Percentiles rank a stretch among this genome's conserved stretches.
phyloP scores from a whole-genome alignment of 1,140 invertebrate genomes.

The Trichoplusia ni region DNA sequence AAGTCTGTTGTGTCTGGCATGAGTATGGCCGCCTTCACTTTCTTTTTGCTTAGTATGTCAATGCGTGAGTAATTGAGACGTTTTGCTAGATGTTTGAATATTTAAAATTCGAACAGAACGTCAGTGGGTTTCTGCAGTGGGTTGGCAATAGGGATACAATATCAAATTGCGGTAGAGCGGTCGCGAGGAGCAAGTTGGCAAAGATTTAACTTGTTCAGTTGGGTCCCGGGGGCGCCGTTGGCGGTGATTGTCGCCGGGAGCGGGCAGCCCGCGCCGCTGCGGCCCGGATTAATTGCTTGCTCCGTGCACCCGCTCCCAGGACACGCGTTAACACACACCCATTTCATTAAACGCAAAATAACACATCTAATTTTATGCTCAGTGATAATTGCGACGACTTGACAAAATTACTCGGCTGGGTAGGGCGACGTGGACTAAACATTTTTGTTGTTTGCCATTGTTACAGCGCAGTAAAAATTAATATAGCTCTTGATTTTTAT shows the following conservation, averaged over 20 bases:
- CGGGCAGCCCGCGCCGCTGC: constrained; percentile 40
- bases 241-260: constrained; percentile 74
- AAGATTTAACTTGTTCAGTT: constrained; percentile 75
- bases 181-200: constrained; percentile 58
- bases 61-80: no score
- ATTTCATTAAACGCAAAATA: constrained; percentile 70
- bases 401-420: constrained; percentile 2
- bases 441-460: not conserved
- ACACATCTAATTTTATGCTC: constrained; percentile 69
- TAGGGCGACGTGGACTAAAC: not conserved
- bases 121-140: constrained; percentile 14
- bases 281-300: constrained; percentile 73
- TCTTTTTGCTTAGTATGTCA: not conserved
- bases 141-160: constrained; percentile 51
- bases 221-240: constrained; percentile 71
- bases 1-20: not conserved
- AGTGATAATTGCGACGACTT: constrained; percentile 56
- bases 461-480: no score
- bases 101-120: no score
- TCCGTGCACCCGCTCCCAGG: constrained; percentile 66
- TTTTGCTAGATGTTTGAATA: no score
- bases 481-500: no score
- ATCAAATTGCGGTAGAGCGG: constrained; percentile 46
- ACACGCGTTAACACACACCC: constrained; percentile 68
- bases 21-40: not conserved